Base-by-base conservation (phyloP, 2,797 vertebrate genomes). In the Eutrigla gurnardus region DNA sequence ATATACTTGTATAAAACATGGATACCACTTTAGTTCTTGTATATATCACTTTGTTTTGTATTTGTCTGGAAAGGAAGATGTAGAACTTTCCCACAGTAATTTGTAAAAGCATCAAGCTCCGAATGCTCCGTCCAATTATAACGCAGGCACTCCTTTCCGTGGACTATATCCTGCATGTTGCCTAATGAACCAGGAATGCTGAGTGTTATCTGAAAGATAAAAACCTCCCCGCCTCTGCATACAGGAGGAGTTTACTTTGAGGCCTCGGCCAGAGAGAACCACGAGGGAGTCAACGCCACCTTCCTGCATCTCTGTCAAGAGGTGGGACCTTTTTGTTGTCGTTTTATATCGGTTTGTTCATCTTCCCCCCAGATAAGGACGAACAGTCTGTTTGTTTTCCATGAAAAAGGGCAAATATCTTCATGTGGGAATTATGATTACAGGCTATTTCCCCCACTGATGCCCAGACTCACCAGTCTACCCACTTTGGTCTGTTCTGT, bases 241-340 rank as follows among this genome's bases (percentile, higher is more conserved):
- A 36, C 87, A 93, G 93, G 93, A 45, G 92, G 93, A 0, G 91
- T 93, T 5, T 97, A 97, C 92, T 95, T 96, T 0, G 97, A 98
- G 91, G 96, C 96, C 55, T 98, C 97, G 1, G 97, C 97, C 46
- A 92, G 97, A 75, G 97, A 98, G 91, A 96, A 94, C 93, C 93
- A 95, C 43, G 96, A 97, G 25, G 96, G 96, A 0, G 97, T 98
- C 61, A 95, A 93, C 2, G 85, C 93, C 12, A 96, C 97, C 60
- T 98, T 98, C 86, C 92, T 96, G 40, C 96, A 97, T 78, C 94
- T 98, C 10, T 98, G 97, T 69, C 96, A 97, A 81, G 97, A 98
- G 91, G 92, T 93, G 60, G n/a, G 89, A 65, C 50, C 25, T 35
- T 25, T 5, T 33, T 52, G 8, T 39, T 18, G 7, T 58, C 9